phyloP scores from a whole-genome alignment of 2,888 invertebrate species.

The Steinernema hermaphroditum region DNA sequence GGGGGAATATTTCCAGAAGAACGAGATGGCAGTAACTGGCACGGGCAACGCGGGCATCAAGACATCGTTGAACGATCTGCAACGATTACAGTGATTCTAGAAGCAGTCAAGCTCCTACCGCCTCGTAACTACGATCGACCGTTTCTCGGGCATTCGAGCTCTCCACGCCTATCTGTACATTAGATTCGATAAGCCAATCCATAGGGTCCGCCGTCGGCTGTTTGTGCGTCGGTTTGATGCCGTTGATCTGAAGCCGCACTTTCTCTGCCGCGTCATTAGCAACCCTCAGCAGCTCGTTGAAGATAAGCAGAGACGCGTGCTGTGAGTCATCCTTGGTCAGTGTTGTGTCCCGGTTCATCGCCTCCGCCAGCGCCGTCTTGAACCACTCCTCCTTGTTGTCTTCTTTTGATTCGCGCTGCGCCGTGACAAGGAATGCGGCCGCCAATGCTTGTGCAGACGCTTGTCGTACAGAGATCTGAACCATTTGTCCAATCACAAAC shows the following conservation, averaged over 20 bases:
- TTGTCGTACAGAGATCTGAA: slow-evolving; percentile 80
- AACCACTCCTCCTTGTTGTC: slow-evolving; percentile 78
- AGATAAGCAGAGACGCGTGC: slow-evolving; percentile 52
- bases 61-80: slow-evolving; percentile 56
- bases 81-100: not conserved
- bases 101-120: slow-evolving; percentile 65
- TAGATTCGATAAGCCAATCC: slow-evolving; percentile 50
- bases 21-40: slow-evolving; percentile 84
- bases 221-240: slow-evolving; percentile 14
- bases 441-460: slow-evolving; percentile 90
- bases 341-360: not conserved
- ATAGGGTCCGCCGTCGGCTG: slow-evolving; percentile 46
- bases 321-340: slow-evolving; percentile 40
- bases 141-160: slow-evolving; percentile 84
- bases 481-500: too few species aligned
- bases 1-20: slow-evolving; percentile 82
- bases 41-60: slow-evolving; percentile 77
- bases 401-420: slow-evolving; percentile 91
- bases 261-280: slow-evolving; percentile 56
- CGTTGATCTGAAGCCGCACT: slow-evolving; percentile 43
- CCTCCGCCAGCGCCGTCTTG: slow-evolving; percentile 63
- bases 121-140: slow-evolving; percentile 78
- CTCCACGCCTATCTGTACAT: slow-evolving; percentile 74
- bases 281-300: slow-evolving; percentile 85
- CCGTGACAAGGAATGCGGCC: slow-evolving; percentile 85